Percentiles rank a stretch among this genome's conserved stretches.
These are phyloP conservation scores for Sorex araneus DNA, from an alignment of 2,113 vertebrate species.

Conservation along the genomic window DNA sequence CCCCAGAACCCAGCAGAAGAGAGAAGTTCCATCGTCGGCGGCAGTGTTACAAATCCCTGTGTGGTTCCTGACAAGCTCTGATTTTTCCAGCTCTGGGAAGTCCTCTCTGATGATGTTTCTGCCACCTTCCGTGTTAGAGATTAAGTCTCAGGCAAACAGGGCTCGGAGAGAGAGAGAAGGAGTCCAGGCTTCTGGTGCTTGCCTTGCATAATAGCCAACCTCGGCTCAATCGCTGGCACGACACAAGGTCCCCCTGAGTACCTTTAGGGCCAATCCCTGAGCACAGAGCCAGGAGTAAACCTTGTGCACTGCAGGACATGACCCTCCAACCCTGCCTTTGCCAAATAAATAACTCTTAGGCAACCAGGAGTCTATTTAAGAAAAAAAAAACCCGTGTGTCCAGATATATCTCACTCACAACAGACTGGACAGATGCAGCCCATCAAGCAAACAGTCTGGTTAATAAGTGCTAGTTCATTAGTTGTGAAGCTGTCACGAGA, in stretches of 20 bases:
- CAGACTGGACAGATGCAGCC: constrained; percentile 57
- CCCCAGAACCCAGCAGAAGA: neutral
- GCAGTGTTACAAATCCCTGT: neutral
- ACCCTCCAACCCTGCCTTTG: no score
- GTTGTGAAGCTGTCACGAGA: constrained; percentile 71
- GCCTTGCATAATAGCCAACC: no score
- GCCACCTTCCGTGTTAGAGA: constrained; percentile 69
- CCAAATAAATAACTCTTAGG: constrained; percentile 6
- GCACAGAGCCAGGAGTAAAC: no score
- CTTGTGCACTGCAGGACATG: no score
- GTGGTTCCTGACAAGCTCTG: neutral
- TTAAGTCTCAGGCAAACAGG: constrained; percentile 15
- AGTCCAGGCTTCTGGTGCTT: no score
- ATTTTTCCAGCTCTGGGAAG: neutral
- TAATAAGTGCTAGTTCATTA: constrained; percentile 80
- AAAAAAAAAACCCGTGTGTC: constrained; percentile 19
- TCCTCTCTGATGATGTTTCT: constrained; percentile 34
- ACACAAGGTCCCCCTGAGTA: no score
- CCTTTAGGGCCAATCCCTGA: no score
- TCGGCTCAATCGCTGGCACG: no score
- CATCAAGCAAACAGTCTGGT: constrained; percentile 60
- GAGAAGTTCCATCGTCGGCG: neutral
- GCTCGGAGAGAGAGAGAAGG: no score
- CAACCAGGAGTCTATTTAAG: constrained; percentile 40
- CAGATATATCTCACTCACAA: constrained; percentile 43